Evolutionary conservation across 2,113 vertebrate genomes (phyloP).

Genomic region (Lichenostomus cassidix): DNA sequence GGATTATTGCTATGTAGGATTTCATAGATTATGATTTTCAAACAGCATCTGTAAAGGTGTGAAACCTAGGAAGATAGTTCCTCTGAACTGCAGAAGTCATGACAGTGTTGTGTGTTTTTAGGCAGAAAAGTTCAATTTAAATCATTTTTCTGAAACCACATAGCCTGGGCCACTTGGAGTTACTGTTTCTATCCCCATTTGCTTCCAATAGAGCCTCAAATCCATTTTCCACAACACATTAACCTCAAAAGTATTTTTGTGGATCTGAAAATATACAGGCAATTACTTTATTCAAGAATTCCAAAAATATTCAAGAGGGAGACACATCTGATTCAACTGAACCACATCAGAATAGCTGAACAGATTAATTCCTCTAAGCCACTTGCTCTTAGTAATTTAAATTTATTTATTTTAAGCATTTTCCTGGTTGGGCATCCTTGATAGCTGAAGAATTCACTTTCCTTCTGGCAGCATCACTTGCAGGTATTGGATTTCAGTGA

Average conservation of each 20-base stretch:
- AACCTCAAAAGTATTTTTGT: not conserved
- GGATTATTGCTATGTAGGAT: not conserved
- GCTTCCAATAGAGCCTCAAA: not conserved
- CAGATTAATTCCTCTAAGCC: not conserved
- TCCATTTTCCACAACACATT: not conserved
- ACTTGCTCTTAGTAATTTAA: not conserved
- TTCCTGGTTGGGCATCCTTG: not conserved
- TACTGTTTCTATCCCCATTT: not conserved
- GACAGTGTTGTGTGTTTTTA: not conserved
- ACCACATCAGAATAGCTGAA: not conserved
- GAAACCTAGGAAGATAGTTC: not conserved
- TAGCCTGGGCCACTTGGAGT: not conserved
- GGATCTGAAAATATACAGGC: not conserved
- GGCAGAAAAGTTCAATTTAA: not conserved
- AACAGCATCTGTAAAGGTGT: not conserved
- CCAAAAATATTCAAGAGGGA: not conserved
- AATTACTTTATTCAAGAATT: not conserved
- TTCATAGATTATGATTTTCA: not conserved
- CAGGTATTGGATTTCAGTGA: not conserved
- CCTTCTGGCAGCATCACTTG: not conserved
- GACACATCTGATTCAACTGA: not conserved
- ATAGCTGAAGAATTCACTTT: not conserved
- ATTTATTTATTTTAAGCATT: not conserved
- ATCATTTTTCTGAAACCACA: not conserved
- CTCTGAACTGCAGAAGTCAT: not conserved